Percentiles rank a stretch among this genome's conserved stretches.
These are phyloP conservation scores for Danionella dracula DNA, from an alignment of 2,797 vertebrate species.

Conservation along the genomic window DNA sequence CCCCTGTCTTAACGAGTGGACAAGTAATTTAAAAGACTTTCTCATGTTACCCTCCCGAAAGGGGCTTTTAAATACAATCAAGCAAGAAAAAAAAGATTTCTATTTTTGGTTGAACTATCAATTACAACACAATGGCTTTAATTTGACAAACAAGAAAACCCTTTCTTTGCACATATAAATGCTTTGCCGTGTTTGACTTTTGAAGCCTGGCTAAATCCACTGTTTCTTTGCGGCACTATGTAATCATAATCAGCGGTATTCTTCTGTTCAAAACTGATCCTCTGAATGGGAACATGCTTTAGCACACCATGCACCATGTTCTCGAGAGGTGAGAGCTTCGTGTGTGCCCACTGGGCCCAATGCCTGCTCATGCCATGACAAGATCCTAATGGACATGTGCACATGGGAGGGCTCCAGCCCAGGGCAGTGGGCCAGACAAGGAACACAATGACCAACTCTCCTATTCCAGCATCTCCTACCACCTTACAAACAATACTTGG, in stretches of 20 bases:
- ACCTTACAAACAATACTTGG: conserved; percentile 8
- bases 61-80: background rate
- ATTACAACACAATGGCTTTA: background rate
- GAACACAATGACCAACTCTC: conserved; percentile 55
- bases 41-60: background rate
- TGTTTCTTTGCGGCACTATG: background rate
- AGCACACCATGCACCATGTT: conserved; percentile 13
- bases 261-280: conserved; percentile 5
- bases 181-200: background rate
- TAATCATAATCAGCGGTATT: conserved; percentile 27
- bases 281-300: conserved; percentile 1
- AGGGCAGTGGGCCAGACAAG: conserved; percentile 25
- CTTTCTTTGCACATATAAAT: background rate
- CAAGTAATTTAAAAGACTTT: background rate
- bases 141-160: background rate
- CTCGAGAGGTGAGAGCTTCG: conserved; percentile 16
- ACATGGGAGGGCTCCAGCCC: conserved; percentile 9
- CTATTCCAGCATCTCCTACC: conserved; percentile 44
- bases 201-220: background rate
- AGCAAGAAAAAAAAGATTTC: background rate
- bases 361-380: conserved; percentile 29
- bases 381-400: conserved; percentile 36
- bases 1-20: no score
- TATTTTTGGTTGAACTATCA: background rate
- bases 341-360: conserved; percentile 23